These are phyloP conservation scores for Thelaira solivaga DNA, from an alignment of 2,888 invertebrate genomes.

Conservation along the genomic window DNA sequence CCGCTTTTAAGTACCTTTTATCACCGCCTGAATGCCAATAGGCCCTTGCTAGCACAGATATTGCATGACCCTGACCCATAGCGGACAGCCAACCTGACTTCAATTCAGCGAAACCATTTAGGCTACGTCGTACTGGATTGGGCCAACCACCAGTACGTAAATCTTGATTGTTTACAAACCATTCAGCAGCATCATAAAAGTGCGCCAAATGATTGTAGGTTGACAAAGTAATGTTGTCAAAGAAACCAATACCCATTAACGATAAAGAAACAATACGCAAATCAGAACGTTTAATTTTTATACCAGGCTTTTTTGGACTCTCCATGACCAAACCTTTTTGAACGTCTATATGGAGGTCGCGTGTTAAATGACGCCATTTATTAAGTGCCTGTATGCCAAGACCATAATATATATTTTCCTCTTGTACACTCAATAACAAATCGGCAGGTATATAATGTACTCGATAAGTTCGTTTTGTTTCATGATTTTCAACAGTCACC, in stretches of 20 bases:
- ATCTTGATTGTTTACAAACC: constrained; percentile 94
- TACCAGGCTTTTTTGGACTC: constrained; percentile 67
- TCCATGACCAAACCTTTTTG: constrained; percentile 89
- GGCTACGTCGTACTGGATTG: constrained; percentile 89
- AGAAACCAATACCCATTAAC: constrained; percentile 84
- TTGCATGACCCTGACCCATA: constrained; percentile 98
- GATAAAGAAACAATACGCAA: constrained; percentile 81
- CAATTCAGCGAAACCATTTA: constrained; percentile 86
- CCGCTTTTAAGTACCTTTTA: constrained; percentile 87
- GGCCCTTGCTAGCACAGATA: constrained; percentile 95
- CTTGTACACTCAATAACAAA: constrained; percentile 85
- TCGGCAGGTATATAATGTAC: constrained; percentile 89
- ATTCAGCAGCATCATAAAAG: constrained; percentile 94
- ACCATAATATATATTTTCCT: constrained; percentile 91
- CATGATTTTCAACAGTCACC: constrained; percentile 86
- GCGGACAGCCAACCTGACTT: constrained; percentile 96
- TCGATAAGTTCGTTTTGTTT: constrained; percentile 86
- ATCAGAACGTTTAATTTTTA: constrained; percentile 75
- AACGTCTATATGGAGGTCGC: constrained; percentile 93
- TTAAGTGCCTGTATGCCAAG: constrained; percentile 80
- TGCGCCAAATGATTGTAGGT: constrained; percentile 92
- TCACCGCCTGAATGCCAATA: constrained; percentile 89
- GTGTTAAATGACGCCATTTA: constrained; percentile 87
- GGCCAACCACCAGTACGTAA: constrained; percentile 93
- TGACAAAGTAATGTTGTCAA: constrained; percentile 87